Evolutionary conservation across 1,140 invertebrate species (phyloP), one percentile per base, ranked within the genome.

Genomic region (Drosophila sp.): DNA sequence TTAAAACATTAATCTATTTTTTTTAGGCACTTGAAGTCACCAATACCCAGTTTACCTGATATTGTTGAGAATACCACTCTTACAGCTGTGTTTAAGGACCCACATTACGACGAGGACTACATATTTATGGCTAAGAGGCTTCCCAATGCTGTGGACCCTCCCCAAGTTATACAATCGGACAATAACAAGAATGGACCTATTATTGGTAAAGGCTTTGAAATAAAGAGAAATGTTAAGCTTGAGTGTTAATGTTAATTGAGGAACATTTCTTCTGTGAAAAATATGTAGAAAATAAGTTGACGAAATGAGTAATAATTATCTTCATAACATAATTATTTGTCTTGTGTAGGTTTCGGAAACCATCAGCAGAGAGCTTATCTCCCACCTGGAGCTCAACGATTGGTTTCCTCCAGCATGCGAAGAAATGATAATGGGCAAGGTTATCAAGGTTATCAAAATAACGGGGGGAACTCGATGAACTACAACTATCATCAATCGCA

Each of bases 71-170:
- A 95, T 91, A 81, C 82, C 7, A 94, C 94, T 86, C 94, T 92
- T 80, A 97, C 97, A 83, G 94, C 97, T 1, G 93, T 94, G 41
- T 99, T 94, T 91, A 91, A 94, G 59, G 97, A 99, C 94, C 97
- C 97, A 0, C 93, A 94, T 69, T 99, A 96, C 93, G 92, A 93
- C 0, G 93, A 93, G 2, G 95, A 95, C 73, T 97, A 94, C 89
- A 93, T 97, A 9, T 99, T 97, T 92, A 94, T 95, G 14, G 96
- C 98, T 9, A 94, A 92, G 36, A 93, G 94, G 40, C 92, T 99
- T 36, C 92, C 94, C 56, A 94, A 94, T 6, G 95, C 94, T 14
- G 93, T 93, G 25, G 94, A 96, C 51, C 97, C 97, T 0, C 93
- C 94, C 0, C 93, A 93, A 58, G 96, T 97, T 0, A 93, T 99